Evolutionary conservation across 2,113 vertebrate species (phyloP).

Genomic region (Otolemur garnettii): DNA sequence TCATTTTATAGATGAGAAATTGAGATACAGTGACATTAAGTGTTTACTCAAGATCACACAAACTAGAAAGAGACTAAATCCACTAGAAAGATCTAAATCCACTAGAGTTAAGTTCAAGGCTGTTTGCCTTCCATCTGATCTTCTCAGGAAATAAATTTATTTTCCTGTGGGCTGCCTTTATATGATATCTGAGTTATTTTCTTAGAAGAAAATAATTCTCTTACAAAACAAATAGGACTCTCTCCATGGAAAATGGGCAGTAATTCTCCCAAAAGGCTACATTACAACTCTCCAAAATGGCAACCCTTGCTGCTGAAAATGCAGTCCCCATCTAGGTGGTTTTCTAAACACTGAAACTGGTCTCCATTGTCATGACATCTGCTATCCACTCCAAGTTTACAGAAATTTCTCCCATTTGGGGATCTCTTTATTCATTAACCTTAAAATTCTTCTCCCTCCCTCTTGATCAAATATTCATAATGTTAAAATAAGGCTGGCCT

Average conservation of each 20-base stretch:
- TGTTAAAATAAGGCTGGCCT: not conserved
- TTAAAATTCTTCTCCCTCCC: slow-evolving; percentile 2
- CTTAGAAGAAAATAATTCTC: not conserved
- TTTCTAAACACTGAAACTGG: not conserved
- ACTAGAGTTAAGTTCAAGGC: not conserved
- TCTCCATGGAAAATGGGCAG: not conserved
- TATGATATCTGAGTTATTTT: not conserved
- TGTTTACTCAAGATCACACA: not conserved
- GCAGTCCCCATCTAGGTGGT: not conserved
- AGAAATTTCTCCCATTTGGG: not conserved
- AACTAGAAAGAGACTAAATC: not conserved
- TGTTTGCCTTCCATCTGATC: not conserved
- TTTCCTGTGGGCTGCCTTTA: not conserved
- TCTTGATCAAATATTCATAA: not conserved
- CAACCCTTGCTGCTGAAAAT: not conserved
- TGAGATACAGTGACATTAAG: slow-evolving; percentile 37
- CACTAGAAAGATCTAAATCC: not conserved
- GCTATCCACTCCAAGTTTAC: not conserved
- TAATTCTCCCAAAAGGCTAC: not conserved
- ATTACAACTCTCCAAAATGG: not conserved
- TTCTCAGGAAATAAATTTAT: not conserved
- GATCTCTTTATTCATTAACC: not conserved
- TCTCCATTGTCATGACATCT: not conserved
- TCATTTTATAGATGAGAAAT: slow-evolving; percentile 36
- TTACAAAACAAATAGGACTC: not conserved